A percentile compares a stretch with the other conserved stretches of the same genome.
Conservation (phyloP, 2,113 vertebrate species). For the Gadus macrocephalus region DNA sequence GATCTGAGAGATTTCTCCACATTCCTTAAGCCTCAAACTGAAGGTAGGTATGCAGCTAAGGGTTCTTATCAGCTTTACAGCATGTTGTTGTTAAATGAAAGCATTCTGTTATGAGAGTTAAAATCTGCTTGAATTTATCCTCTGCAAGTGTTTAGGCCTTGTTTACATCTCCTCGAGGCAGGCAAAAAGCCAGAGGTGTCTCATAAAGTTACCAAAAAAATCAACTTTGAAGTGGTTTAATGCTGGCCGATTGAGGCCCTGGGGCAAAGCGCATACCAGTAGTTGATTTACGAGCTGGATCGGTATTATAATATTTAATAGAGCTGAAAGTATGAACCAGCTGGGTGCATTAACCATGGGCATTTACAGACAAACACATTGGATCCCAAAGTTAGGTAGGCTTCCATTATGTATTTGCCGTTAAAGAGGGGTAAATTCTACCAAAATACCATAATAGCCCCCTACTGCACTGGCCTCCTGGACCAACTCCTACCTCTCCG, state of each 20-base stretch:
- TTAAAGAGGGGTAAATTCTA: slow-evolving; percentile 46
- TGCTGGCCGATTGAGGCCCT: slow-evolving; percentile 28
- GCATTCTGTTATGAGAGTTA: slow-evolving; percentile 39
- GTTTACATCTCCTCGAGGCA: slow-evolving; percentile 32
- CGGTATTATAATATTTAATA: slow-evolving; percentile 65
- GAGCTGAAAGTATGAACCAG: slow-evolving; percentile 59
- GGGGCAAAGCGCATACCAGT: slow-evolving; percentile 42
- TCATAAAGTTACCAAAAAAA: slow-evolving; percentile 45
- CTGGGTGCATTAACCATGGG: slow-evolving; percentile 54
- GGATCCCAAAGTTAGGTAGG: slow-evolving; percentile 55
- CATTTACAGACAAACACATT: slow-evolving; percentile 62
- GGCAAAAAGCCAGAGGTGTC: slow-evolving; percentile 34
- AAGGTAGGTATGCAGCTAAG: slow-evolving; percentile 20
- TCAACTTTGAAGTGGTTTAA: slow-evolving; percentile 35
- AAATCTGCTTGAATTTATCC: slow-evolving; percentile 7
- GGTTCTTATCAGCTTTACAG: slow-evolving; percentile 32
- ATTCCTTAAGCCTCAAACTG: slow-evolving; percentile 36
- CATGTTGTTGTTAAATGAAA: slow-evolving; percentile 37
- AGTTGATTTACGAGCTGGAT: slow-evolving; percentile 58
- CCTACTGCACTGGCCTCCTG: slow-evolving; percentile 38
- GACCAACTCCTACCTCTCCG: slow-evolving; percentile 35
- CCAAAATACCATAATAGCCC: slow-evolving; percentile 17
- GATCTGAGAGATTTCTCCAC: not conserved
- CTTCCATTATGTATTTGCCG: slow-evolving; percentile 58
- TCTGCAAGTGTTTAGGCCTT: slow-evolving; percentile 37